Evolutionary conservation across 2,888 invertebrate genomes (phyloP).

Genomic region (Crematogaster levior): DNA sequence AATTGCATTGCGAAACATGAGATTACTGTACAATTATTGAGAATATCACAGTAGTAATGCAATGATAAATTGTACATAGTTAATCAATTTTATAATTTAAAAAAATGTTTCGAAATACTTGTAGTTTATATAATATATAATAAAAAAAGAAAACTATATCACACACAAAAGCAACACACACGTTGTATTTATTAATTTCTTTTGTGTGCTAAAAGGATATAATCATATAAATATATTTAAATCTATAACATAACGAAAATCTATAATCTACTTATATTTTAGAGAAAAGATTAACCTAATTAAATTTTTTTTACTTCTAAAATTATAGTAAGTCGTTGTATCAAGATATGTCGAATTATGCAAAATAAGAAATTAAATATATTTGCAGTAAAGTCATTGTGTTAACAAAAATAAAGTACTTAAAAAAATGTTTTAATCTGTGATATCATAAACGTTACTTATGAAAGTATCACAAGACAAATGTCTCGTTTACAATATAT

Average conservation of each 20-base stretch:
- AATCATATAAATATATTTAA: too few species aligned
- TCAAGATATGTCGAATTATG: not conserved
- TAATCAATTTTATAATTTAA: slow-evolving; percentile 25
- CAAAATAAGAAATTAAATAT: not conserved
- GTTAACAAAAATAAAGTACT: slow-evolving; percentile 25
- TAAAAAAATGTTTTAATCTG: slow-evolving; percentile 31
- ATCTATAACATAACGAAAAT: too few species aligned
- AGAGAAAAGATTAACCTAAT: too few species aligned
- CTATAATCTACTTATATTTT: slow-evolving; percentile 2
- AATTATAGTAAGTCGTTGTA: not conserved
- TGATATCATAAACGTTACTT: slow-evolving; percentile 26
- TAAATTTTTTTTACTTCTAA: not conserved
- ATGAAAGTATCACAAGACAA: slow-evolving; percentile 39
- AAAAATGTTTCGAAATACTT: slow-evolving; percentile 12
- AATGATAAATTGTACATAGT: slow-evolving; percentile 16
- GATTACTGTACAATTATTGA: slow-evolving; percentile 39
- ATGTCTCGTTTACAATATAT: slow-evolving; percentile 53
- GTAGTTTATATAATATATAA: not conserved
- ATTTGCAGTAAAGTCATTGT: not conserved
- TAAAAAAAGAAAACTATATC: not conserved
- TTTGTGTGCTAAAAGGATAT: slow-evolving; percentile 5
- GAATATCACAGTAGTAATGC: slow-evolving; percentile 48
- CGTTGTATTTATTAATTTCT: not conserved
- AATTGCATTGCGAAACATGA: slow-evolving; percentile 40
- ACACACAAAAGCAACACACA: slow-evolving; percentile 12